Evolutionary conservation across 2,113 vertebrate genomes (phyloP).

Genomic region (Heteronetta atricapilla): DNA sequence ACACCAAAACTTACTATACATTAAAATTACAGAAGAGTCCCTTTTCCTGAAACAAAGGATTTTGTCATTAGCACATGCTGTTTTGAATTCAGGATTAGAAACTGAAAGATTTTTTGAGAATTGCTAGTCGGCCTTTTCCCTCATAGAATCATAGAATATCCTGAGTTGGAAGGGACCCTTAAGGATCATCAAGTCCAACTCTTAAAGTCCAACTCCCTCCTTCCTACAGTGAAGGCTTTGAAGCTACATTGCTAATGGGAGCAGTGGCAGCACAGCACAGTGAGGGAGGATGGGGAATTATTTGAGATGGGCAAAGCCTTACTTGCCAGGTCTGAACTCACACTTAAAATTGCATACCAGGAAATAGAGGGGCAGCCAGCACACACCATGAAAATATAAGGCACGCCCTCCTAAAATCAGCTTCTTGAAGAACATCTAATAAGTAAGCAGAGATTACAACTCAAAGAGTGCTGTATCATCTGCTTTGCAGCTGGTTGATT

Average conservation of each 20-base stretch:
- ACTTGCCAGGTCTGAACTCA: not conserved
- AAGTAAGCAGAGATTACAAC: not conserved
- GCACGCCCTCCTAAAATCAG: not conserved
- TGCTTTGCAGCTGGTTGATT: not conserved
- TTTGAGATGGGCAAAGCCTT: not conserved
- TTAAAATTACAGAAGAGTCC: not conserved
- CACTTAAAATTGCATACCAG: not conserved
- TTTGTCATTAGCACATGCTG: not conserved
- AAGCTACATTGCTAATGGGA: not conserved
- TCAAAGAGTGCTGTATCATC: not conserved
- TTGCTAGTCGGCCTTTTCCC: not conserved
- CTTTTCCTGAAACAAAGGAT: not conserved
- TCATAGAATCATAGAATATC: no score
- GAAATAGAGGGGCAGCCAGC: not conserved
- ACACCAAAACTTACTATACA: not conserved
- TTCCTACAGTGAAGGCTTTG: not conserved
- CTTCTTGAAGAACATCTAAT: not conserved
- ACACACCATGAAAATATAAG: not conserved
- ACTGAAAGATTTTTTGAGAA: not conserved
- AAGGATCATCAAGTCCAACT: no score
- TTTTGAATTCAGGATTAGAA: not conserved
- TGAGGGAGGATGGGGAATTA: not conserved
- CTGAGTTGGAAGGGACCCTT: no score
- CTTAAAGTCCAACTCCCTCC: no score
- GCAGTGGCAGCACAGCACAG: not conserved